Base-by-base conservation (phyloP, 2,113 vertebrate genomes). In the Peromyscus polionotus region DNA sequence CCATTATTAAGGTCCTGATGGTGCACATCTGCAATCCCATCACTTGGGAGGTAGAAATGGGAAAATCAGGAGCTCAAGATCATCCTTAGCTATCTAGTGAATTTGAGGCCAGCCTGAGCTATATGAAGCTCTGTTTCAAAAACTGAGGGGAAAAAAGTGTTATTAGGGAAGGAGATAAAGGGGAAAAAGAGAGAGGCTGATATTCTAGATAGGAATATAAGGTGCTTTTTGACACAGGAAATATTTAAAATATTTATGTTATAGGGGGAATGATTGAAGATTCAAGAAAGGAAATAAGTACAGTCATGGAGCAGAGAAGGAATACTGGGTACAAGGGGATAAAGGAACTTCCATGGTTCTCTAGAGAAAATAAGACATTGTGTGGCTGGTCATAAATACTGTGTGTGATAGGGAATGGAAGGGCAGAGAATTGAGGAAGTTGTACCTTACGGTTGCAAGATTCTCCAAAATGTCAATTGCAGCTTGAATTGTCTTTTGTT, bases 161-260 rank as follows among this genome's bases (percentile, higher is more conserved):
- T 39, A 59, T 59, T 39, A 45, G n/a, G 26, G 24, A 79, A n/a
- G 51, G 33, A 81, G 19, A 75, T n/a, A 76, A 54, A 48, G 39
- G 8, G 11, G 14, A 26, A 20, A 68, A 20, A 73, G 26, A 81
- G 42, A 81, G 7, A 73, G 59, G 33, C 36, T 93, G 54, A 10
- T 75, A 80, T 91, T 85, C 54, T 85, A 89, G 31, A 90, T 4
- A 88, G 3, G 59, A 36, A 85, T 84, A 83, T 88, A 57, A 5
- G 3, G 77, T 83, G 31, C 5, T 39, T 88, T 95, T 92, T 85
- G 72, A 61, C 61, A 79, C 51, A 67, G 10, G 45, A 88, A 90
- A 61, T 22, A 77, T 61, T 92, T 77, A 84, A 57, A 91, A 61
- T 88, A 84, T n/a, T 94, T 95, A 39, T 88, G 54, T 79, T 93